Conservation (phyloP, 2,113 vertebrate genomes). For the Tichodroma muraria region DNA sequence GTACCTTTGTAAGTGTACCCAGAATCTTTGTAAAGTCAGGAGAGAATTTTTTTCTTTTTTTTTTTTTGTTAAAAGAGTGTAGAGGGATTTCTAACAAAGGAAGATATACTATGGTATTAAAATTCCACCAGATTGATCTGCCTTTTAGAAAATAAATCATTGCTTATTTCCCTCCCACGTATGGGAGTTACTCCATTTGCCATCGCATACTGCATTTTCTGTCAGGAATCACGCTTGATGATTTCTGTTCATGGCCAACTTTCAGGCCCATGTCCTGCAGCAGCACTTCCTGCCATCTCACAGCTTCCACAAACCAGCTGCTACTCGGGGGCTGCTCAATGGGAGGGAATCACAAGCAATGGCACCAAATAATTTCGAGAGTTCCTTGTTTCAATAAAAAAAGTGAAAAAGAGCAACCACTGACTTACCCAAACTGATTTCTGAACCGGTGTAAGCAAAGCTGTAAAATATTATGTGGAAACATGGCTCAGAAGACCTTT, state of each 20-base stretch:
- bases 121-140: not conserved
- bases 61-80: not conserved
- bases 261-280: not conserved
- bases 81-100: not conserved
- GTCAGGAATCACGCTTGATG: not conserved
- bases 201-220: not conserved
- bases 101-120: fast-evolving
- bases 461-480: not conserved
- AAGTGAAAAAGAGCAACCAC: not conserved
- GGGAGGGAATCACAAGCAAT: not conserved
- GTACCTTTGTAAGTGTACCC: not conserved
- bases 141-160: not conserved
- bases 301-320: not conserved
- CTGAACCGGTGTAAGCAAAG: not conserved
- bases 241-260: not conserved
- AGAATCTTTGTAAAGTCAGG: not conserved
- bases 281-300: not conserved
- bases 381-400: not conserved
- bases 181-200: not conserved
- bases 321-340: not conserved
- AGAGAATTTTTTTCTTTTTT: not conserved
- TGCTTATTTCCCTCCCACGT: not conserved
- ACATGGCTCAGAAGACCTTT: not conserved
- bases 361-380: not conserved
- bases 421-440: not conserved